Evolutionary conservation across 2,888 invertebrate genomes (phyloP).

Genomic region (Aproaerema taeniolella): DNA sequence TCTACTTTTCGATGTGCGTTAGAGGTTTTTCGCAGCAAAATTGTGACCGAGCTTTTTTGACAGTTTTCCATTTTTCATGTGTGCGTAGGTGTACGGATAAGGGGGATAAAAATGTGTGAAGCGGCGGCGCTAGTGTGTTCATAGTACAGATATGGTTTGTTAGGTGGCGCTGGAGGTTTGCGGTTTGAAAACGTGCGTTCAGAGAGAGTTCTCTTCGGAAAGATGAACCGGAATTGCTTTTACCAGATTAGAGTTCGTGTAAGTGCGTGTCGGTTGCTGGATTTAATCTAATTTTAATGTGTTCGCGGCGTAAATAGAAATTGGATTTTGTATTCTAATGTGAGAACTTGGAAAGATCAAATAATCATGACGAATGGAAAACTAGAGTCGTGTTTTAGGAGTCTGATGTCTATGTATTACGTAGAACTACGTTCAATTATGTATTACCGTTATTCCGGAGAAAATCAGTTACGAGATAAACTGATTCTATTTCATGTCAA

Average conservation of each 20-base stretch:
- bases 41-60: slow-evolving; percentile 42
- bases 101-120: slow-evolving; percentile 43
- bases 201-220: slow-evolving; percentile 34
- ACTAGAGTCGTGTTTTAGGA: too few species aligned
- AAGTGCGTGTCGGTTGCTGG: slow-evolving; percentile 9
- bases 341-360: background rate
- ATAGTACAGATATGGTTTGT: slow-evolving; percentile 30
- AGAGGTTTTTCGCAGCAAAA: slow-evolving; percentile 9
- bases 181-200: slow-evolving; percentile 35
- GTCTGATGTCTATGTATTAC: too few species aligned
- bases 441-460: too few species aligned
- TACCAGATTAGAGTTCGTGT: slow-evolving; percentile 19
- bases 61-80: slow-evolving; percentile 45
- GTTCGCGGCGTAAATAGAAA: slow-evolving; percentile 4
- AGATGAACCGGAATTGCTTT: slow-evolving; percentile 47
- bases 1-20: slow-evolving; percentile 11
- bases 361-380: too few species aligned
- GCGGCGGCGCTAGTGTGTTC: slow-evolving; percentile 61
- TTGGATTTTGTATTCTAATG: slow-evolving; percentile 1
- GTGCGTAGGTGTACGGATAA: slow-evolving; percentile 43
- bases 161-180: slow-evolving; percentile 56
- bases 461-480: too few species aligned
- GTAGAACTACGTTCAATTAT: too few species aligned
- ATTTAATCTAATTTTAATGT: slow-evolving; percentile 12
- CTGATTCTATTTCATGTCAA: too few species aligned